phyloP scores from a whole-genome alignment of 64 coral and sea anemone species.

The Dendrophyllia cribrosa region DNA sequence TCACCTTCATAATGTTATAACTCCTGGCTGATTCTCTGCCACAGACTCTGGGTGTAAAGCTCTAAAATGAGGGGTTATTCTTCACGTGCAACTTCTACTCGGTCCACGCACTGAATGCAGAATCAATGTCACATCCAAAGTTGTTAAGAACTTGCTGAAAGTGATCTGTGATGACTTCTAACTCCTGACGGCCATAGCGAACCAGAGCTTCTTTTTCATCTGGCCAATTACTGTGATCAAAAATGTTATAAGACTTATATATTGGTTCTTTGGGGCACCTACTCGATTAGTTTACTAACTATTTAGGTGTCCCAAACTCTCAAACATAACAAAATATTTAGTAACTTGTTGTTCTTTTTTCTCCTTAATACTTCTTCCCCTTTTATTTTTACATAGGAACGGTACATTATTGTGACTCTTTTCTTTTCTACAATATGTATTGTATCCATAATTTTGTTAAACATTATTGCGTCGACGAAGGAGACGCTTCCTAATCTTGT shows the following conservation, averaged over 20 bases:
- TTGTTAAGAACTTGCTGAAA: slow-evolving; percentile 57
- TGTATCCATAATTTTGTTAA: too few relatives aligned
- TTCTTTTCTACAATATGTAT: too few relatives aligned
- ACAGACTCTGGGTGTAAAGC: slow-evolving; percentile 44
- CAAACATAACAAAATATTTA: too few relatives aligned
- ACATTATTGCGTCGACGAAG: too few relatives aligned
- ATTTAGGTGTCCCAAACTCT: too few relatives aligned
- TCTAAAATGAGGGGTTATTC: slow-evolving; percentile 43
- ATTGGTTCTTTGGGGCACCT: too few relatives aligned
- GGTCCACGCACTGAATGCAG: slow-evolving; percentile 59
- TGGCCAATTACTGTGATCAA: slow-evolving; percentile 71
- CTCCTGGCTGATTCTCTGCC: slow-evolving; percentile 62
- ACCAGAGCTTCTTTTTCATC: slow-evolving; percentile 56
- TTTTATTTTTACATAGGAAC: too few relatives aligned
- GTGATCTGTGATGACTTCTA: slow-evolving; percentile 46
- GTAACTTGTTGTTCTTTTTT: too few relatives aligned
- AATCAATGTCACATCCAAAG: slow-evolving; percentile 53
- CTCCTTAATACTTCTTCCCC: too few relatives aligned
- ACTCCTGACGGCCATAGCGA: slow-evolving; percentile 52
- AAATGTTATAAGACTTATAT: slow-evolving; percentile 63
- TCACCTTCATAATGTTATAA: slow-evolving; percentile 55
- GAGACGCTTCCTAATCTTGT: too few relatives aligned
- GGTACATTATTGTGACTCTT: too few relatives aligned
- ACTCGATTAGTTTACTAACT: too few relatives aligned
- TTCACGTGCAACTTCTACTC: slow-evolving; percentile 57